Evolutionary conservation across 1,140 invertebrate species (phyloP).

Genomic region (Idris sp.): DNA sequence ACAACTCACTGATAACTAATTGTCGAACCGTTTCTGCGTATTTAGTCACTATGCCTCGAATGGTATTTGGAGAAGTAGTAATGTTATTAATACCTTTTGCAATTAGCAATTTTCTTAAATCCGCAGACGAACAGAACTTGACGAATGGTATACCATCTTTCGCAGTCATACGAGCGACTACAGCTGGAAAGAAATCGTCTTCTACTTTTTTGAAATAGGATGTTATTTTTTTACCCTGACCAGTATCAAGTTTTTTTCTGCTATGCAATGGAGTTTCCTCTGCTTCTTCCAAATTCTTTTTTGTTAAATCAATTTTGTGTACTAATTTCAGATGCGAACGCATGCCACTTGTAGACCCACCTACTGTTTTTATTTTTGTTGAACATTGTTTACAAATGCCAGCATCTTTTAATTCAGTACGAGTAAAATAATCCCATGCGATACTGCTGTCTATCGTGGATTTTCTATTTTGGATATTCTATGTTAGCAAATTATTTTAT

Average conservation of each 20-base stretch:
- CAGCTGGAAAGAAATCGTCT: background rate
- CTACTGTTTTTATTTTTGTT: constrained; percentile 65
- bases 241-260: too few relatives aligned
- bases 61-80: too few relatives aligned
- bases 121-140: background rate
- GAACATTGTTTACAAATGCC: constrained; percentile 69
- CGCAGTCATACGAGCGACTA: background rate
- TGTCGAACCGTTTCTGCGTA: too few relatives aligned
- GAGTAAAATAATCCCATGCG: background rate
- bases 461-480: too few relatives aligned
- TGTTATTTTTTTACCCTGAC: background rate
- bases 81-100: too few relatives aligned
- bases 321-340: constrained; percentile 23
- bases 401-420: constrained; percentile 9
- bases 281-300: background rate
- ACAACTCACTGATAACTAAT: too few relatives aligned
- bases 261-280: too few relatives aligned
- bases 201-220: background rate
- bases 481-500: too few relatives aligned
- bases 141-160: background rate
- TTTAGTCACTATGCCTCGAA: too few relatives aligned
- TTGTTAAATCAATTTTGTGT: constrained; percentile 16
- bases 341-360: constrained; percentile 65
- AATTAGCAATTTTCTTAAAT: too few relatives aligned
- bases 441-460: too few relatives aligned